Conservation (phyloP, 2,113 vertebrate genomes). For the Neolamprologus fasciatus region DNA sequence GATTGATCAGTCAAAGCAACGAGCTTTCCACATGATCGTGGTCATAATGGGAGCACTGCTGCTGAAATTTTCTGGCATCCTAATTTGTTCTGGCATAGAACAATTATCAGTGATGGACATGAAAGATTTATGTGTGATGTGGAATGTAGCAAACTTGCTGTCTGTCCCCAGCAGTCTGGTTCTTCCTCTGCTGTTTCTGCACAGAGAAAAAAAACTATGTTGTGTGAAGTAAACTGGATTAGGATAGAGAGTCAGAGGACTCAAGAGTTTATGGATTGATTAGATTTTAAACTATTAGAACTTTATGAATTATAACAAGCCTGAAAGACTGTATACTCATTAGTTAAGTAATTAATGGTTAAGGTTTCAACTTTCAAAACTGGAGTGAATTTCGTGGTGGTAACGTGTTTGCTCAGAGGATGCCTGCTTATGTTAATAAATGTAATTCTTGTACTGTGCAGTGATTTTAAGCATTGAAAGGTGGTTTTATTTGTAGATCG, state of each 20-base stretch:
- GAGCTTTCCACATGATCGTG: not conserved
- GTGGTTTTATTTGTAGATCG: not conserved
- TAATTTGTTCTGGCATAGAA: fast-evolving
- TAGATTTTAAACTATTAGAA: not conserved
- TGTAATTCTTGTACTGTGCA: not conserved
- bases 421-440: not conserved
- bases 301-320: not conserved
- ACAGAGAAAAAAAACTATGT: not conserved
- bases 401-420: not conserved
- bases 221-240: fast-evolving
- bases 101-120: not conserved
- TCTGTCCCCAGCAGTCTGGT: not conserved
- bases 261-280: not conserved
- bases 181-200: not conserved
- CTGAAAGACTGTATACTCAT: not conserved
- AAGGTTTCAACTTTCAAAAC: not conserved
- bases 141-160: fast-evolving
- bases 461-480: not conserved
- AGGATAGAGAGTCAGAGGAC: fast-evolving
- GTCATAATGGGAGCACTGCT: not conserved
- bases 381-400: fast-evolving
- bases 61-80: fast-evolving
- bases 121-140: not conserved
- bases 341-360: not conserved
- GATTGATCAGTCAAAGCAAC: fast-evolving